phyloP scores from a whole-genome alignment of 2,888 invertebrate genomes.

The Ennomos quercinarius region DNA sequence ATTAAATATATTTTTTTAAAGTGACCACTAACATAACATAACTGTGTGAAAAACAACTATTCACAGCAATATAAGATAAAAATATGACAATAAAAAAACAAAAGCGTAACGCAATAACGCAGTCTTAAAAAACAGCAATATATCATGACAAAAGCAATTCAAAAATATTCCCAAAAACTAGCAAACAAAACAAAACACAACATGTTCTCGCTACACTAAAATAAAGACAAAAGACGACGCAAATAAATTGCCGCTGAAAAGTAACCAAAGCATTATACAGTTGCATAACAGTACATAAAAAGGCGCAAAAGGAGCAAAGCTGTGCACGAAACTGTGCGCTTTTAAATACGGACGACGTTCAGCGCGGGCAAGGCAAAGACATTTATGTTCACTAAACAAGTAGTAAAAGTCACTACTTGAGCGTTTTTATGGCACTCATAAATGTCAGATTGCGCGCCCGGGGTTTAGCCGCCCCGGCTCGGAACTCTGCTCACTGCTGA shows the following conservation, averaged over 20 bases:
- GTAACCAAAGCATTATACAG: conserved; percentile 83
- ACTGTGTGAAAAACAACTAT: too few species aligned
- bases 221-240: conserved; percentile 80
- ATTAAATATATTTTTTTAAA: too few species aligned
- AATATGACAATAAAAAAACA: conserved; percentile 1
- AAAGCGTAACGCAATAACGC: conserved; percentile 31
- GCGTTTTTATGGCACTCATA: conserved; percentile 86
- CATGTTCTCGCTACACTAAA: conserved; percentile 73
- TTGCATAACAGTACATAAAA: conserved; percentile 85
- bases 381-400: conserved; percentile 87
- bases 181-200: conserved; percentile 68
- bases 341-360: conserved; percentile 84
- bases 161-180: conserved; percentile 52
- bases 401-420: conserved; percentile 87
- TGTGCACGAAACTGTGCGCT: conserved; percentile 82
- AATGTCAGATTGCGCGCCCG: conserved; percentile 85
- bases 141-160: conserved; percentile 58
- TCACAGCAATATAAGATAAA: not conserved
- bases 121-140: conserved; percentile 31
- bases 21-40: too few species aligned
- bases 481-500: conserved; percentile 50
- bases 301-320: conserved; percentile 79
- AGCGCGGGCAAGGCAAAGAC: conserved; percentile 84
- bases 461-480: conserved; percentile 72
- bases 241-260: conserved; percentile 81